Percentiles rank a stretch among this genome's conserved stretches.
phyloP scores from a whole-genome alignment of 1,140 invertebrate genomes.

The Conopomorpha cramerella region DNA sequence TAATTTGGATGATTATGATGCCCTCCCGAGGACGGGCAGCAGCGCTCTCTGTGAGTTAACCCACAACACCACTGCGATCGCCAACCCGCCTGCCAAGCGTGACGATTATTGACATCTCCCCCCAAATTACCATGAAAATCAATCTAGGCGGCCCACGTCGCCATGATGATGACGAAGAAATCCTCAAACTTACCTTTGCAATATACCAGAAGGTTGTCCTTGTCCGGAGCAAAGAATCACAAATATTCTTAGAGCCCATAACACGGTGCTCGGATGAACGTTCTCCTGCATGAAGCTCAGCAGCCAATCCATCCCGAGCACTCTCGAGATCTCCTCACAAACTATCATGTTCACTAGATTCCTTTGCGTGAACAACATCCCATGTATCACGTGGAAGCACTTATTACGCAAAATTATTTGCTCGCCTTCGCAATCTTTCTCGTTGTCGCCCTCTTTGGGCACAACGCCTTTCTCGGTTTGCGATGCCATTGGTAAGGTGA shows the following conservation, averaged over 20 bases:
- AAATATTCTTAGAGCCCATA: constrained; percentile 86
- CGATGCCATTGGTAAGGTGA: constrained; percentile 73
- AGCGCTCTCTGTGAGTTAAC: no score
- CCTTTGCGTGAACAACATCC: constrained; percentile 69
- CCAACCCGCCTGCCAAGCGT: no score
- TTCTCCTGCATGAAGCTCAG: constrained; percentile 90
- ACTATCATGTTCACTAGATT: constrained; percentile 70
- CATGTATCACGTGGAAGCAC: constrained; percentile 80
- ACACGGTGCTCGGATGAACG: constrained; percentile 86
- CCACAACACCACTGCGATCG: no score
- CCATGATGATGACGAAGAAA: no score
- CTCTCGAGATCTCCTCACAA: constrained; percentile 88
- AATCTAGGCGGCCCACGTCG: no score
- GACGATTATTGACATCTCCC: no score
- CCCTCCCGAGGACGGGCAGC: no score
- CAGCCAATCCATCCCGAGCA: constrained; percentile 96
- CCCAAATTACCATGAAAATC: no score
- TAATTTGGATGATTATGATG: no score
- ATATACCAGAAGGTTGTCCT: constrained; percentile 61
- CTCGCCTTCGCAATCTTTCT: constrained; percentile 66
- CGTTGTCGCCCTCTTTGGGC: constrained; percentile 64
- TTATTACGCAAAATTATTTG: constrained; percentile 80
- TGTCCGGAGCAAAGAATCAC: constrained; percentile 82
- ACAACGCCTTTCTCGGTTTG: constrained; percentile 66
- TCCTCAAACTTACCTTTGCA: constrained; percentile 62